Evolutionary conservation across 30 jellyfish, hydroid and myxozoan genomes (phyloP), one percentile per base, ranked within the genome.

Genomic region (Clytia hemisphaerica): DNA sequence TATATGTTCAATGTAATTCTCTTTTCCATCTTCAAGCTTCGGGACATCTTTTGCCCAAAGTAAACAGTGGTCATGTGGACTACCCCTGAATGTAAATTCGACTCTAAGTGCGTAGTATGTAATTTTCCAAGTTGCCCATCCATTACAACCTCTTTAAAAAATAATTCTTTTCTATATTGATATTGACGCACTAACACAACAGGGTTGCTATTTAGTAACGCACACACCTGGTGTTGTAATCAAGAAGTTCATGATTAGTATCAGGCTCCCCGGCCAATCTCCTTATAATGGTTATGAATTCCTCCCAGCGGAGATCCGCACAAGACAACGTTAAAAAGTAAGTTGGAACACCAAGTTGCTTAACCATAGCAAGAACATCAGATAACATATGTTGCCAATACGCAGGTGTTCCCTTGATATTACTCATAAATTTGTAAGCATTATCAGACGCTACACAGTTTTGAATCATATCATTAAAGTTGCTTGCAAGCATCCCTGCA

Each of bases 281-380:
- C 6, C 37, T 28, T 31, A 71, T 48, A 9, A 71, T 71, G 15
- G 25, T 10, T 12, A 50, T 26, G 12, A 71, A 38, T 36, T 71
- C 83, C 51, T 71, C 65, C 83, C 74, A 71, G 32, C 61, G 33
- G 35, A 71, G 44, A 22, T 71, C 75, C 4, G 83, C 83, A 53
- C 83, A 71, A 3, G 83, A 69, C 30, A 44, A 47, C 18, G 81
- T 46, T 12, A 69, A 14, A 37, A 69, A 69, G 47, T 36, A 69
- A 32, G 75, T n/a, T 28, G 83, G 83, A 6, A 71, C 19, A 7
- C 83, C 83, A 18, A 49, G 37, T 61, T 71, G 83, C 54, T 71
- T 71, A 25, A 71, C 83, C 83, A 49, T 71, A 1, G 83, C 75
- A 16, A 71, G 44, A 14, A 71, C 83, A 42, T 71, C 83, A 55